Evolutionary conservation across 2,797 vertebrate genomes (phyloP).

Genomic region (Spinus pinus): DNA sequence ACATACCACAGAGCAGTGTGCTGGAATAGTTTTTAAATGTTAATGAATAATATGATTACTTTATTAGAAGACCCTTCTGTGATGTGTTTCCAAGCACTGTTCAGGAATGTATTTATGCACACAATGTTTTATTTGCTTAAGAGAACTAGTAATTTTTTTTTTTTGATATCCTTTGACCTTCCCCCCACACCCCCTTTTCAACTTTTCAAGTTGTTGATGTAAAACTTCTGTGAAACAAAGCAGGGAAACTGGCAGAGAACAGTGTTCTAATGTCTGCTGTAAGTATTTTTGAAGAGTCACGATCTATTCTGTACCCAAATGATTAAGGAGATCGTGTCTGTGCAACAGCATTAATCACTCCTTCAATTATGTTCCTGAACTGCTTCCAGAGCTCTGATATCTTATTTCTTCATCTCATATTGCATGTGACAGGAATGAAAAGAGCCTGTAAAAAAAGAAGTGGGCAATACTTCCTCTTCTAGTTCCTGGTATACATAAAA

Average conservation of each 20-base stretch:
- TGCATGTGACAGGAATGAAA: background rate
- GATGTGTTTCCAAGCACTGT: conserved; percentile 32
- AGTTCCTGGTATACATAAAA: background rate
- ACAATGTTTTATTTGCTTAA: conserved; percentile 26
- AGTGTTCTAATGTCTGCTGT: background rate
- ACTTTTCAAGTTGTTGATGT: background rate
- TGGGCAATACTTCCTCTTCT: background rate
- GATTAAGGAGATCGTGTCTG: background rate
- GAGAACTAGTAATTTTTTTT: background rate
- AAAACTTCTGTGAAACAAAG: background rate
- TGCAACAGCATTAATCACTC: background rate
- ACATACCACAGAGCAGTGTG: background rate
- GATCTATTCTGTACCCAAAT: background rate
- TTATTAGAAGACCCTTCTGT: conserved; percentile 43
- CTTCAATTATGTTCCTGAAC: background rate
- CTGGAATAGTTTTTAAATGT: conserved; percentile 37
- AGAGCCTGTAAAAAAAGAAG: background rate
- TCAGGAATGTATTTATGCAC: conserved; percentile 40
- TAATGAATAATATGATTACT: conserved; percentile 63
- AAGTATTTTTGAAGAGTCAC: background rate
- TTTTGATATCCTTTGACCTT: conserved; percentile 27
- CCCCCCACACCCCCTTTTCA: background rate
- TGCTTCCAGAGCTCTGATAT: background rate
- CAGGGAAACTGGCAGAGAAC: background rate
- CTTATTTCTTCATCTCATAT: background rate